Conservation (phyloP, 2,797 vertebrate species). For the Neomorphus geoffroyi region DNA sequence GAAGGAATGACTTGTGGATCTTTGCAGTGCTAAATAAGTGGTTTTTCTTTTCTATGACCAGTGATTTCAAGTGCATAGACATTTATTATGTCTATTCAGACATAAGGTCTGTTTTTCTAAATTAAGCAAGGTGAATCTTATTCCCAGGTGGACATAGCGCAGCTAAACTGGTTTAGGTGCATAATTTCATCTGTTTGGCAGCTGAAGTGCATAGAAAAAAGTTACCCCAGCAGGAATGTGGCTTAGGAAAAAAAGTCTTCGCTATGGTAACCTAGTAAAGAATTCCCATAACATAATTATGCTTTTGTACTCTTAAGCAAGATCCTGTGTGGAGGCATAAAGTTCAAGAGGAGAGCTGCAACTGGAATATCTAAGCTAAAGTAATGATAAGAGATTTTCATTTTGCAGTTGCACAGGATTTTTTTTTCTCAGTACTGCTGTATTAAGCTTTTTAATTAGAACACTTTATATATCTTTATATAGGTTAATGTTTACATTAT, state of each 20-base stretch:
- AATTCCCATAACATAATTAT: neutral
- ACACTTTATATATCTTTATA: neutral
- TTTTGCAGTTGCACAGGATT: neutral
- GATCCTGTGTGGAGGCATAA: neutral
- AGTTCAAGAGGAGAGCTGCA: neutral
- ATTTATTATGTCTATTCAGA: neutral
- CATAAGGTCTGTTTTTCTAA: neutral
- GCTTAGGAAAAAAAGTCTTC: neutral
- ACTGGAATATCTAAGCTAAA: neutral
- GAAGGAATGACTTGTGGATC: neutral
- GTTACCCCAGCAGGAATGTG: neutral
- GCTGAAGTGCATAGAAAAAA: neutral
- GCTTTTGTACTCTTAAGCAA: neutral
- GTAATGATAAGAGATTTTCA: neutral
- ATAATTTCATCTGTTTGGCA: neutral
- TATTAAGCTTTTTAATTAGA: neutral
- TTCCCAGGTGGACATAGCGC: neutral
- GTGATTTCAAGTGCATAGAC: neutral
- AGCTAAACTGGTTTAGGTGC: neutral
- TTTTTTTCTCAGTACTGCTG: neutral
- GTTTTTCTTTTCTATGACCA: neutral
- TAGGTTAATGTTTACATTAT: neutral
- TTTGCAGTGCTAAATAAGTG: neutral
- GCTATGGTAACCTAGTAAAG: neutral
- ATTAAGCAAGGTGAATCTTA: neutral